Evolutionary conservation across 2,113 vertebrate species (phyloP).

Genomic region (Riparia riparia): DNA sequence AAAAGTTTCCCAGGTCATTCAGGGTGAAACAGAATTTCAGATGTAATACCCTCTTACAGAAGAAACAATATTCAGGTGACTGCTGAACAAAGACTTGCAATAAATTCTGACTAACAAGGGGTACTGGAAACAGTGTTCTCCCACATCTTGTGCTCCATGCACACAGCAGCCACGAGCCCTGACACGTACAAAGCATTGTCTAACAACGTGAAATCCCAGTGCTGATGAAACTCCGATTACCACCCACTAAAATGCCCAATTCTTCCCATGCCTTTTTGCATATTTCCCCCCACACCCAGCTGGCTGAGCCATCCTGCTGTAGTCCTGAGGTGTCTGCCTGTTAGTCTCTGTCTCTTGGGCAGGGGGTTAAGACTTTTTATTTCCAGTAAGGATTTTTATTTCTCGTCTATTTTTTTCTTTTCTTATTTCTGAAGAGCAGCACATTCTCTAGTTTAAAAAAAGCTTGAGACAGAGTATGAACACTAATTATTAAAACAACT

Average conservation of each 20-base stretch:
- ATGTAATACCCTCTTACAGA: neutral
- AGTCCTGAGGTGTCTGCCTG: neutral
- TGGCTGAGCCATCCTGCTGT: neutral
- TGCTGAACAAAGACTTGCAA: neutral
- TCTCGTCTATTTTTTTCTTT: neutral
- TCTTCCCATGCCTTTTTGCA: neutral
- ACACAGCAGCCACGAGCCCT: neutral
- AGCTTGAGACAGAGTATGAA: neutral
- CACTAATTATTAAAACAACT: neutral
- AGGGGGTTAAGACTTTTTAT: neutral
- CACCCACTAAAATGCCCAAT: neutral
- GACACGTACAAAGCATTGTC: neutral
- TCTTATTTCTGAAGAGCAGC: neutral
- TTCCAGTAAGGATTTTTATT: neutral
- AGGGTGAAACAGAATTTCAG: neutral
- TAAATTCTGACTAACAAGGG: neutral
- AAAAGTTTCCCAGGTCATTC: neutral
- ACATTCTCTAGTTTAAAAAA: neutral
- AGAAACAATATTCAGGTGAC: neutral
- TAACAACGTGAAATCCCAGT: neutral
- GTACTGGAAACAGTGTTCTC: neutral
- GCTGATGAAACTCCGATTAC: neutral
- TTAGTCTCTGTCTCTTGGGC: neutral
- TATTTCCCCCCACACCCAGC: neutral
- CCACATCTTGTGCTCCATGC: neutral